Percentiles rank a stretch among this genome's conserved stretches.
phyloP scores from a whole-genome alignment of 2,888 invertebrate species.

The Ormyrus pomaceus region DNA sequence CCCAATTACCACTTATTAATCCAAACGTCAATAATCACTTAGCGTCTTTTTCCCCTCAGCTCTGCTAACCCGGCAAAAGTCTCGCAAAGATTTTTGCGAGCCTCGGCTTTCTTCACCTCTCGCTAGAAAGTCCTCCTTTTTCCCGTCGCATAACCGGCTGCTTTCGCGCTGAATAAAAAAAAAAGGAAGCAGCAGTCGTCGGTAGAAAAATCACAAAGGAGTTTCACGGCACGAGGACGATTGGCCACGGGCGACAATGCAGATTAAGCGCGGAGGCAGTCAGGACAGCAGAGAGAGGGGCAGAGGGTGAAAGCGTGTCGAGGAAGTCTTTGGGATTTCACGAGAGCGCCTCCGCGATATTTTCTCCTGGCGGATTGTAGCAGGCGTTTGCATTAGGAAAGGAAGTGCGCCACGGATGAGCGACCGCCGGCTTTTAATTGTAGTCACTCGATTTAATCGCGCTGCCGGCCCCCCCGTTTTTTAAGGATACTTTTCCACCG shows the following conservation, averaged over 20 bases:
- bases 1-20: too few relatives aligned
- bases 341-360: conserved; percentile 5
- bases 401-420: conserved; percentile 44
- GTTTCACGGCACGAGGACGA: not conserved
- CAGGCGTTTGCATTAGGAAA: not conserved
- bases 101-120: conserved; percentile 1
- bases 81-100: conserved; percentile 38
- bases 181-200: conserved; percentile 2
- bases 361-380: not conserved
- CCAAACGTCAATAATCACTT: too few relatives aligned
- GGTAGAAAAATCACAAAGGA: conserved; percentile 18
- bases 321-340: conserved; percentile 48
- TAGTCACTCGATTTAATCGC: conserved; percentile 50
- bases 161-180: too few relatives aligned
- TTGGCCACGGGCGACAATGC: conserved; percentile 49
- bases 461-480: not conserved
- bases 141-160: not conserved
- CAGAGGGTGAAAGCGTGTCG: conserved; percentile 58
- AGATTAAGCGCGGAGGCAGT: conserved; percentile 29
- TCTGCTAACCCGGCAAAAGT: not conserved
- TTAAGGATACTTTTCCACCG: too few relatives aligned
- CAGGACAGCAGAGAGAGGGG: not conserved
- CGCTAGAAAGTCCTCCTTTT: conserved; percentile 23
- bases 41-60: too few relatives aligned
- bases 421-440: conserved; percentile 27